These are phyloP conservation scores for Endotricha flammealis DNA, from an alignment of 2,888 invertebrate species.

Conservation along the genomic window DNA sequence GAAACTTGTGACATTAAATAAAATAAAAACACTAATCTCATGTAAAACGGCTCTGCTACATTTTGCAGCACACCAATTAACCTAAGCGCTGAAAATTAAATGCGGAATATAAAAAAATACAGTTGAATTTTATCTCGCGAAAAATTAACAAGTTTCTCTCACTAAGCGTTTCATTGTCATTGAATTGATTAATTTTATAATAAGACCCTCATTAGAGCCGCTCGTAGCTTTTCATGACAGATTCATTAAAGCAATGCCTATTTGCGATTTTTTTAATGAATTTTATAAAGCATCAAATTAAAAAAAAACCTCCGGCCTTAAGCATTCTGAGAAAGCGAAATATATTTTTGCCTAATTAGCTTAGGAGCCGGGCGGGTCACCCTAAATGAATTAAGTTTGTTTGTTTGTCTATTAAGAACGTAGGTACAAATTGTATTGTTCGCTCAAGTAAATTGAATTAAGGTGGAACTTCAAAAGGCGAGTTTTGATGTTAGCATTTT, in stretches of 20 bases:
- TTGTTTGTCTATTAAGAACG: slow-evolving; percentile 37
- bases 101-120: not conserved
- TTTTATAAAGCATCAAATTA: slow-evolving; percentile 48
- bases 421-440: slow-evolving; percentile 26
- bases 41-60: too few species aligned
- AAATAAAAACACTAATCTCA: too few species aligned
- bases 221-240: slow-evolving; percentile 52
- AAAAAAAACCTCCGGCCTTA: slow-evolving; percentile 29
- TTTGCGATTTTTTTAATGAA: slow-evolving; percentile 36
- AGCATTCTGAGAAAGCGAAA: slow-evolving; percentile 27
- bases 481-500: slow-evolving; percentile 10
- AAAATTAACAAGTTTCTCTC: slow-evolving; percentile 10
- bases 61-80: not conserved
- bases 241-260: slow-evolving; percentile 43
- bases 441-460: slow-evolving; percentile 20
- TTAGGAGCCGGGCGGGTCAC: slow-evolving; percentile 41
- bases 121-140: not conserved
- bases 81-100: not conserved
- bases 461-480: slow-evolving; percentile 17
- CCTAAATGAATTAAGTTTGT: slow-evolving; percentile 52
- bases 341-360: slow-evolving; percentile 51
- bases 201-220: slow-evolving; percentile 49
- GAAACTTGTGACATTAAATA: too few species aligned
- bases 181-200: slow-evolving; percentile 44
- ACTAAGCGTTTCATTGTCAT: slow-evolving; percentile 18